Conservation (phyloP, 2,113 vertebrate genomes). For the Salvelinus alpinus region DNA sequence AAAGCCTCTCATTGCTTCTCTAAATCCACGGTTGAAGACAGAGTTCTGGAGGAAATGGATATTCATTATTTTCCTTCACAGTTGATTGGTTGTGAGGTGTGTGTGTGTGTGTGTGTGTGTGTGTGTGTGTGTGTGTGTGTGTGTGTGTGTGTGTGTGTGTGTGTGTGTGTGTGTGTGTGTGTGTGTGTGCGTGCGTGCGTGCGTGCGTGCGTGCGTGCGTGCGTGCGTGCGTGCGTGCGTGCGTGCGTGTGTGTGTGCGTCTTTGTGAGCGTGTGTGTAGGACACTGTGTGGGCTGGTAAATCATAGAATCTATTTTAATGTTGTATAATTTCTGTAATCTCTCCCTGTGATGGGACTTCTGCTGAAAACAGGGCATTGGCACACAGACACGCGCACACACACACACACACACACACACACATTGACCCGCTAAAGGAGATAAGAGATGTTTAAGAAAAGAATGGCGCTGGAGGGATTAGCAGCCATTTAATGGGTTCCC, state of each 20-base stretch:
- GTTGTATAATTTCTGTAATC: conserved; percentile 68
- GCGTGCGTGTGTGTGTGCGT: neutral
- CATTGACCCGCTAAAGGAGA: neutral
- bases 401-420: neutral
- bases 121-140: conserved; percentile 4
- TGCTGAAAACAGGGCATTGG: conserved; percentile 21
- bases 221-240: neutral
- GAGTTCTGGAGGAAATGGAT: conserved; percentile 55
- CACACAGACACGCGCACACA: conserved; percentile 26
- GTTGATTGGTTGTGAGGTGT: conserved; percentile 58
- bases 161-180: conserved; percentile 15
- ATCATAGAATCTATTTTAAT: conserved; percentile 69
- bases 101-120: conserved; percentile 30
- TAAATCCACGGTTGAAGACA: conserved; percentile 52
- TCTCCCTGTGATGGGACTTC: conserved; percentile 48
- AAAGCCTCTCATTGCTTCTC: conserved; percentile 42
- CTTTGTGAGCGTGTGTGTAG: neutral
- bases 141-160: conserved; percentile 10
- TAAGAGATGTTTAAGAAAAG: too few relatives aligned
- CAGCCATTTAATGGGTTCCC: too few relatives aligned
- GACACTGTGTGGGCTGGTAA: conserved; percentile 60
- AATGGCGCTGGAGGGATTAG: too few relatives aligned
- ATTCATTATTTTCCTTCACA: conserved; percentile 65
- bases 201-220: conserved; percentile 12
- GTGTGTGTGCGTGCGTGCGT: conserved; percentile 23